These are phyloP conservation scores for Dynastes tityus DNA, from an alignment of 2,888 invertebrate genomes.

Conservation along the genomic window DNA sequence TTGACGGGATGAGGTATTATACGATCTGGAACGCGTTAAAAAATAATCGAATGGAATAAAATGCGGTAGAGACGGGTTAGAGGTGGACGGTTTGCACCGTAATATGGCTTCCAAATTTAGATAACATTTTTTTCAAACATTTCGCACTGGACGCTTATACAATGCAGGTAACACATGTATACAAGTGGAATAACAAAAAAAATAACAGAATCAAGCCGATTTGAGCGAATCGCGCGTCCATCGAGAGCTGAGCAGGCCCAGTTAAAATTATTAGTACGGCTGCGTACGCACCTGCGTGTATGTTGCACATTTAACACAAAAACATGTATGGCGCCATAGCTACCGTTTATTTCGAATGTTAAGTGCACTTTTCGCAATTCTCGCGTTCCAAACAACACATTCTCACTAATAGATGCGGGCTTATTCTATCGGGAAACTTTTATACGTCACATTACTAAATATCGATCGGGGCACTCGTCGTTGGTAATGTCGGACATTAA, in stretches of 20 bases:
- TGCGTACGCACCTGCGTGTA: constrained; percentile 97
- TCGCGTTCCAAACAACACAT: constrained; percentile 65
- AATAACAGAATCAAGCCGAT: constrained; percentile 62
- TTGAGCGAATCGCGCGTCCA: constrained; percentile 68
- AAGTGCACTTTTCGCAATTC: constrained; percentile 61
- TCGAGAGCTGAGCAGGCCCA: constrained; percentile 85
- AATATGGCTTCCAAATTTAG: constrained; percentile 61
- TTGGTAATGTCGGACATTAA: constrained; percentile 71
- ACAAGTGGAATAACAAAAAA: constrained; percentile 55
- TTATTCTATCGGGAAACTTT: constrained; percentile 66
- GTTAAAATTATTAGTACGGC: constrained; percentile 90
- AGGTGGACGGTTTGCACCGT: constrained; percentile 61
- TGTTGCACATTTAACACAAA: constrained; percentile 71
- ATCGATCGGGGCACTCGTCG: constrained; percentile 77
- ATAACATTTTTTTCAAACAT: constrained; percentile 47
- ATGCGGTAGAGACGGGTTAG: constrained; percentile 63
- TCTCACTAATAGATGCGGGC: constrained; percentile 64
- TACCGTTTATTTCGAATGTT: constrained; percentile 64
- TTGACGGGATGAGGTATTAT: neutral
- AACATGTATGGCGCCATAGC: constrained; percentile 69
- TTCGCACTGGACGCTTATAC: constrained; percentile 36
- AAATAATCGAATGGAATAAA: constrained; percentile 34
- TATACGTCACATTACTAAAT: constrained; percentile 69
- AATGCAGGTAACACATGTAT: constrained; percentile 51
- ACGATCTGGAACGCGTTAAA: constrained; percentile 3